Conservation (phyloP, 2,888 invertebrate genomes). For the Torymus tubicola region DNA sequence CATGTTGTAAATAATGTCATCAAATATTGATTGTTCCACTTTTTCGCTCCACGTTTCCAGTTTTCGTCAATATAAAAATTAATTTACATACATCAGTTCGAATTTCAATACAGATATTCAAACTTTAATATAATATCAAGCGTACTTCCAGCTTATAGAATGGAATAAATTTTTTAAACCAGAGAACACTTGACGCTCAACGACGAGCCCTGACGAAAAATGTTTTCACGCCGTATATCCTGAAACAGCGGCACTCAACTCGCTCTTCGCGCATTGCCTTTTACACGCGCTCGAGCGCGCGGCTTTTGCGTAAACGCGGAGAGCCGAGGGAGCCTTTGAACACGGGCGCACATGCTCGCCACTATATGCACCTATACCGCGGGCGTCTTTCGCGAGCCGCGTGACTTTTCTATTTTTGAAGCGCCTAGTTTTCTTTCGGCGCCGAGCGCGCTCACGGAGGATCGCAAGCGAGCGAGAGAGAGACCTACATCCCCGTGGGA, state of each 20-base stretch:
- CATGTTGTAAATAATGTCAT: not conserved
- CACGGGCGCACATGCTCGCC: not conserved
- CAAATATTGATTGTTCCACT: too few species aligned
- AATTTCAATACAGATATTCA: too few species aligned
- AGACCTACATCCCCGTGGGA: slow-evolving; percentile 24
- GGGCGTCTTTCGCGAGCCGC: slow-evolving; percentile 23
- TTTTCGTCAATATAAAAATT: too few species aligned
- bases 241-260: not conserved
- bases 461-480: not conserved
- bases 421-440: slow-evolving; percentile 45
- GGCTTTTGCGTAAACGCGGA: slow-evolving; percentile 34
- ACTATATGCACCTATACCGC: not conserved
- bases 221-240: not conserved
- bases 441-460: not conserved
- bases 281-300: not conserved
- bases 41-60: too few species aligned
- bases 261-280: slow-evolving; percentile 5
- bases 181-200: too few species aligned
- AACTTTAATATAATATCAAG: too few species aligned
- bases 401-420: slow-evolving; percentile 49
- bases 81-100: too few species aligned
- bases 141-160: too few species aligned
- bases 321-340: slow-evolving; percentile 25
- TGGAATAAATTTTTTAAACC: too few species aligned
- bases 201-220: not conserved